Evolutionary conservation across 1,140 invertebrate genomes (phyloP).

Genomic region (Danaus melanippus): DNA sequence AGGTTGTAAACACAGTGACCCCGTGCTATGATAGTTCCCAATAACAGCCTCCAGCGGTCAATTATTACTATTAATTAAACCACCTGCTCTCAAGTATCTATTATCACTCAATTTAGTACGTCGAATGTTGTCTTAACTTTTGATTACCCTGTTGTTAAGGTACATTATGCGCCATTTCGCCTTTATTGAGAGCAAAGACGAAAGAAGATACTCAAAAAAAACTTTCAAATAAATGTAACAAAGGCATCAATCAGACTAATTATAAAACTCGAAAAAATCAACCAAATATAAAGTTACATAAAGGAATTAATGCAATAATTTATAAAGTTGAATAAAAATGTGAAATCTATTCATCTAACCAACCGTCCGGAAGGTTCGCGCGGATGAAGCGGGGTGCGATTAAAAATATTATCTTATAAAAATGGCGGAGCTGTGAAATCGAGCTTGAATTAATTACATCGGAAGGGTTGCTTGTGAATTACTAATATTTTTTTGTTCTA

Average conservation of each 20-base stretch:
- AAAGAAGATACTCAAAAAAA: too few species aligned
- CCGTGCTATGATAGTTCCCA: slow-evolving; percentile 67
- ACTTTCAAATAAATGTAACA: neutral
- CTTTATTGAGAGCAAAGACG: too few species aligned
- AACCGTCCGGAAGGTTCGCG: slow-evolving; percentile 5
- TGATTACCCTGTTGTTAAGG: neutral
- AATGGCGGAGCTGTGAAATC: slow-evolving; percentile 16
- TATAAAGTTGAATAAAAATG: too few species aligned
- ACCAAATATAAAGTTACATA: slow-evolving; percentile 6
- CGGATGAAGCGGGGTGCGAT: slow-evolving; percentile 11
- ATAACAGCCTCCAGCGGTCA: slow-evolving; percentile 60
- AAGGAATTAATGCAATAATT: slow-evolving; percentile 7
- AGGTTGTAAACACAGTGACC: slow-evolving; percentile 48
- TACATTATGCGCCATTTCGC: neutral
- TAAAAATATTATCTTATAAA: slow-evolving; percentile 25
- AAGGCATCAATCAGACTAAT: neutral
- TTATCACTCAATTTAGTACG: slow-evolving; percentile 13
- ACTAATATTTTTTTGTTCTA: slow-evolving; percentile 8
- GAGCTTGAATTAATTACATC: slow-evolving; percentile 16
- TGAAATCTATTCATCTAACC: neutral
- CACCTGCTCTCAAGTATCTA: slow-evolving; percentile 26
- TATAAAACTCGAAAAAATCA: slow-evolving; percentile 10
- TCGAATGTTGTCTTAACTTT: slow-evolving; percentile 11
- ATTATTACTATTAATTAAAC: slow-evolving; percentile 66
- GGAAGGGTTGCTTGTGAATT: slow-evolving; percentile 17